phyloP scores from a whole-genome alignment of 2,888 invertebrate species.

The Dexiosoma caninum region DNA sequence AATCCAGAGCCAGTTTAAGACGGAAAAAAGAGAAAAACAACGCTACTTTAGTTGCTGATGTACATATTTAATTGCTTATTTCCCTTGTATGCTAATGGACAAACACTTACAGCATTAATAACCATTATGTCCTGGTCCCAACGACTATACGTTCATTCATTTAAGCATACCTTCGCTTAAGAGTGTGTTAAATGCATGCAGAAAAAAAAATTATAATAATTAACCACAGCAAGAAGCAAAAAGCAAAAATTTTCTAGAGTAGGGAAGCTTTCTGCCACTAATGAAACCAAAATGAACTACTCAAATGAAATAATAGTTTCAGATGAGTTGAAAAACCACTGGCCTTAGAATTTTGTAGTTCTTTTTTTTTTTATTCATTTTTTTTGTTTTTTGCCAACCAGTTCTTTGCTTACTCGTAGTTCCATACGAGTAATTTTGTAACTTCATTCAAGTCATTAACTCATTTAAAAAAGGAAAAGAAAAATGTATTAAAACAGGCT shows the following conservation, averaged over 20 bases:
- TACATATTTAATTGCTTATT: slow-evolving; percentile 36
- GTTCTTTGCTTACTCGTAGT: too few species aligned
- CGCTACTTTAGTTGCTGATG: slow-evolving; percentile 9
- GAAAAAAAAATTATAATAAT: background rate
- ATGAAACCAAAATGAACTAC: slow-evolving; percentile 28
- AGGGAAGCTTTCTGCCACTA: slow-evolving; percentile 33
- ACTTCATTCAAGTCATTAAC: slow-evolving; percentile 73
- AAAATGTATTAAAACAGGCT: background rate
- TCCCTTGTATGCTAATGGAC: slow-evolving; percentile 24
- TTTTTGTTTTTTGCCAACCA: too few species aligned
- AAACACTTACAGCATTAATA: slow-evolving; percentile 36
- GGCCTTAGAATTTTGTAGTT: slow-evolving; percentile 23
- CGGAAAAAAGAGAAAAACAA: background rate
- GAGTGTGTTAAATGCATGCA: background rate
- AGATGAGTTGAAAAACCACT: slow-evolving; percentile 38
- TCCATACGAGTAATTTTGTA: slow-evolving; percentile 51
- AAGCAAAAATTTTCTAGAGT: slow-evolving; percentile 1
- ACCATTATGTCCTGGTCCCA: slow-evolving; percentile 49
- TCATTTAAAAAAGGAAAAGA: slow-evolving; percentile 62
- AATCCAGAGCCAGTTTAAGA: background rate
- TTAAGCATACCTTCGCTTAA: background rate
- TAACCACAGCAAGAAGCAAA: slow-evolving; percentile 14
- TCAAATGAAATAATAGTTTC: slow-evolving; percentile 29
- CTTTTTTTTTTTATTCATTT: background rate
- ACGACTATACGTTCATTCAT: slow-evolving; percentile 12